phyloP scores from a whole-genome alignment of 1,140 invertebrate species.

The Drosophila pseudoananassae region DNA sequence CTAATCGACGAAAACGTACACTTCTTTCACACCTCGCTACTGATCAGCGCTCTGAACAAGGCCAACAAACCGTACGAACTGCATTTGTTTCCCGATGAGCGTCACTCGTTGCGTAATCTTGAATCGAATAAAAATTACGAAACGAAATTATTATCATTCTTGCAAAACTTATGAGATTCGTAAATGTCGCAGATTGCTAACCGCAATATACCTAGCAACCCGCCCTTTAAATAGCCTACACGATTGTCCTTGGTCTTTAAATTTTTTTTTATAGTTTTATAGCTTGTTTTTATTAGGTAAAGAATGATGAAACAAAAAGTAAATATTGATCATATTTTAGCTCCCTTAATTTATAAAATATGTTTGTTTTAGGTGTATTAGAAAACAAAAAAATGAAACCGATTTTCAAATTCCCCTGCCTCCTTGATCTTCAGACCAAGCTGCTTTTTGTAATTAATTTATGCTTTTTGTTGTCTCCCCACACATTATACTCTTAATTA shows the following conservation, averaged over 20 bases:
- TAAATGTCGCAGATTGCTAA: constrained; percentile 39
- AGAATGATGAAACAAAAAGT: constrained; percentile 22
- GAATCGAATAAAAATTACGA: constrained; percentile 98
- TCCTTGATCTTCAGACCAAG: constrained; percentile 30
- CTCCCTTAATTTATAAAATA: constrained; percentile 30
- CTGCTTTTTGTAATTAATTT: constrained; percentile 65
- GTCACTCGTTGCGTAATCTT: constrained; percentile 95
- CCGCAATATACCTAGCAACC: constrained; percentile 21
- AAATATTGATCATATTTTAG: constrained; percentile 33
- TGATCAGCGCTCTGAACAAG: constrained; percentile 95
- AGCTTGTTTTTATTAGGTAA: constrained; percentile 45
- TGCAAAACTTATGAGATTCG: constrained; percentile 92
- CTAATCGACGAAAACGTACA: constrained; percentile 99
- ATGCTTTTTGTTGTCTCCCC: constrained; percentile 19
- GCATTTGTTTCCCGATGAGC: constrained; percentile 97
- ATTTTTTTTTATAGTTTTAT: constrained; percentile 32
- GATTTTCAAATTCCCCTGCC: constrained; percentile 33
- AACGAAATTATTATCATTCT: constrained; percentile 95
- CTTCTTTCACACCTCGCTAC: constrained; percentile 96
- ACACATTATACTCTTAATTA: constrained; percentile 23
- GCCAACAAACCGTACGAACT: constrained; percentile 96
- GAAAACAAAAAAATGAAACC: constrained; percentile 17
- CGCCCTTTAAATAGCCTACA: constrained; percentile 20
- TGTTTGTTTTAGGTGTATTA: constrained; percentile 38
- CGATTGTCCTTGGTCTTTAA: constrained; percentile 36